phyloP scores from a whole-genome alignment of 2,888 invertebrate species.

The Diarsia rubi region DNA sequence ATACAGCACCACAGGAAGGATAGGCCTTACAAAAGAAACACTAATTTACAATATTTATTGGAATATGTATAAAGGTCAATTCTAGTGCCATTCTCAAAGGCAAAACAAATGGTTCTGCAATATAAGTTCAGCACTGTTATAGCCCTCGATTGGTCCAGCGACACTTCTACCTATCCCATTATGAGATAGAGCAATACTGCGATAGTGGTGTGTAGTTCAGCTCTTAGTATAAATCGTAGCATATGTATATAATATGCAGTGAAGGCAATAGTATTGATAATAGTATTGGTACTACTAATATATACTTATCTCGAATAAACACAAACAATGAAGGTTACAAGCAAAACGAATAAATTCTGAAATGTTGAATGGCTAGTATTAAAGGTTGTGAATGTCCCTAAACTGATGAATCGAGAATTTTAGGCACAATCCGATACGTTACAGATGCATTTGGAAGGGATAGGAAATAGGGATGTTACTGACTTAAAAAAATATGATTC shows the following conservation, averaged over 20 bases:
- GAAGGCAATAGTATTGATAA: too few species aligned
- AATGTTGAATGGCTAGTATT: not conserved
- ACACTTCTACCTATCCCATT: conserved; percentile 27
- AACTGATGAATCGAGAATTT: not conserved
- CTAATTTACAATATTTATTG: not conserved
- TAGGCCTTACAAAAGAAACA: not conserved
- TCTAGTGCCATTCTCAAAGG: conserved; percentile 8
- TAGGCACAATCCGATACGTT: not conserved
- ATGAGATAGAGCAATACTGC: conserved; percentile 34
- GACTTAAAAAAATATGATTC: too few species aligned
- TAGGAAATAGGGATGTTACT: too few species aligned
- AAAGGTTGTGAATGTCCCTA: not conserved
- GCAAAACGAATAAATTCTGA: not conserved
- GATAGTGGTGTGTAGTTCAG: conserved; percentile 8
- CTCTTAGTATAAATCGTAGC: not conserved
- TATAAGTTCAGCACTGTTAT: conserved; percentile 36
- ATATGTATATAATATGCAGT: not conserved
- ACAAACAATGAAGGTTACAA: not conserved
- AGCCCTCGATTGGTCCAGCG: conserved; percentile 11
- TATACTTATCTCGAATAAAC: not conserved
- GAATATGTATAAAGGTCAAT: not conserved
- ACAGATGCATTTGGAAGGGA: not conserved
- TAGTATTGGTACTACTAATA: not conserved
- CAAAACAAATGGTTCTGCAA: conserved; percentile 43
- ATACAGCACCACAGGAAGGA: not conserved